Base-by-base conservation (phyloP, 2,888 invertebrate species). In the Diabrotica balteata region DNA sequence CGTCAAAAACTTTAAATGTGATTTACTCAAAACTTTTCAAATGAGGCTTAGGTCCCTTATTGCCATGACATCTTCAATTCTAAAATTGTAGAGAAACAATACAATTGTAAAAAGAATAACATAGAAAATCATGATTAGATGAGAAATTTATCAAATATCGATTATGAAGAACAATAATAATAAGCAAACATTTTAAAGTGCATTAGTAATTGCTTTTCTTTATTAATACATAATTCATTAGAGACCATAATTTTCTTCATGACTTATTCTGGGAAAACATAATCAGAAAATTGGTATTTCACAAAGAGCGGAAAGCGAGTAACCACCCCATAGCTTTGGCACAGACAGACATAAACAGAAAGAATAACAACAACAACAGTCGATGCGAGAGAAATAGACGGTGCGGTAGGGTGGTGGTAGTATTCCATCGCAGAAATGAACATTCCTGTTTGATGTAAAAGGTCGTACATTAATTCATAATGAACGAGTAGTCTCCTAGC, bases 391-490 rank as follows among this genome's bases (percentile, higher is more conserved):
- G 73, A 65, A 70, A 68, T 66, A 68, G 69, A 71, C 68, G 66
- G 65, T 57, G 55, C 44, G 45, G 32, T 32, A 32, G 55, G 8
- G 45, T 57, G 53, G 53, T 54, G 53, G 53, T 54, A 54, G 53
- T 65, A 69, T 71, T 63, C 72, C 72, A 73, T 73, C 67, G 73
- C 71, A 73, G 71, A 73, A 73, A 73, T 73, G 73, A 78, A 76
- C 81, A 80, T 79, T 71, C 78, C 74, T 80, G 79, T 81, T 81
- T 80, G 81, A 81, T 80, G 80, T 81, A 79, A 80, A 80, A 80
- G 80, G 80, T 80, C 81, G 81, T 80, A 82, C 83, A 83, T 83
- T 83, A 83, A 83, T 83, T 83, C 83, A 83, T 83, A 82, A 83
- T 83, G 82, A 83, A 82, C 82, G 80, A 79, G 79, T 75, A 78